A percentile compares a stretch with the other conserved stretches of the same genome.
Evolutionary conservation across 2,888 invertebrate species (phyloP).

Genomic region (Aphodius sticticus): DNA sequence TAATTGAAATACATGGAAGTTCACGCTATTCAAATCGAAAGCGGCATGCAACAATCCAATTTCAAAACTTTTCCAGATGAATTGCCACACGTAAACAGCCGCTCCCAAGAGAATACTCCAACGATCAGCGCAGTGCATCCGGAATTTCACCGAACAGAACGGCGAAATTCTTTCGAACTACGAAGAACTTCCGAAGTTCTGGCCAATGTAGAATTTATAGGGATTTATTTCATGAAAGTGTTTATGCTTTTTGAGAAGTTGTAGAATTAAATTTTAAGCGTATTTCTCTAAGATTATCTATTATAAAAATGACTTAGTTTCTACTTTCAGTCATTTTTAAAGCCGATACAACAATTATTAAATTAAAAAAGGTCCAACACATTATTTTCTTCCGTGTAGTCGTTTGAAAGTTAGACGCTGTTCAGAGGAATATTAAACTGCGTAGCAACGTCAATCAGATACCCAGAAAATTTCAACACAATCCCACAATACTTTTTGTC

Average conservation of each 20-base stretch:
- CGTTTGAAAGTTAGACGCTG: too few relatives aligned
- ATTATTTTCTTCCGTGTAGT: too few relatives aligned
- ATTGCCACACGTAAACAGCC: not conserved
- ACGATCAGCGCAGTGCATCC: not conserved
- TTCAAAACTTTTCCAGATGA: not conserved
- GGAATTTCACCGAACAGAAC: not conserved
- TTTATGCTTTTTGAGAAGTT: not conserved
- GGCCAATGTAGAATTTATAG: not conserved
- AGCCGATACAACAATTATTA: too few relatives aligned
- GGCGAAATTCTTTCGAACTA: not conserved
- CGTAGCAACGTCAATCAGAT: too few relatives aligned
- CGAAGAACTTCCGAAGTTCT: not conserved
- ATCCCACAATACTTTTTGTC: too few relatives aligned
- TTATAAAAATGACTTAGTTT: not conserved
- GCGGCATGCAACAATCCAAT: conserved; percentile 4
- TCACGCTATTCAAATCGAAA: not conserved
- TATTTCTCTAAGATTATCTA: not conserved
- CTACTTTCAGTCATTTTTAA: too few relatives aligned
- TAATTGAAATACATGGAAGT: not conserved
- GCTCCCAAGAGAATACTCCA: not conserved
- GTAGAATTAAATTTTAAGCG: not conserved
- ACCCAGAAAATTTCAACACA: too few relatives aligned
- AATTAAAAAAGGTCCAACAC: too few relatives aligned
- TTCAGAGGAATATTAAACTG: too few relatives aligned
- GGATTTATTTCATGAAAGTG: not conserved